Evolutionary conservation across 2,797 vertebrate species (phyloP), one percentile per base, ranked within the genome.

Genomic region (Anomalospiza imberbis): DNA sequence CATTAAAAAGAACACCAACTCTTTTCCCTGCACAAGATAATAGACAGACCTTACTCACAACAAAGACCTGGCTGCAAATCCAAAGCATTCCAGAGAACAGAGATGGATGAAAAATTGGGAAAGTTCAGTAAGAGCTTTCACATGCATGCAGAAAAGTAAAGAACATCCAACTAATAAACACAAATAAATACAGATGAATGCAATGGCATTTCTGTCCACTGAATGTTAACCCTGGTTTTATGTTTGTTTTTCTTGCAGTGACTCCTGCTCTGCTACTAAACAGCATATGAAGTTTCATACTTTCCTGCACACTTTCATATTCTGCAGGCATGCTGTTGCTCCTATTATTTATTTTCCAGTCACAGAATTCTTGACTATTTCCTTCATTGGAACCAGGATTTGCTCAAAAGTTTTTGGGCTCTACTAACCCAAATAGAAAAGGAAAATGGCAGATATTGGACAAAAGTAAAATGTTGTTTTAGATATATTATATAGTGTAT

Each of bases 11-110:
- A 48, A 17, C n/a, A 22, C 17, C 21, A 77, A 6, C 12, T 44
- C 42, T 91, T 96, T 96, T 97, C 91, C 82, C 91, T 77, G 36
- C 20, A 91, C 85, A 88, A 32, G 55, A 63, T 62, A 66, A 75
- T 34, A 63, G 85, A 66, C 24, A 83, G 60, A 85, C 81, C 40
- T 53, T 79, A 36, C 58, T 90, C 58, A 44, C 38, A 85, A 74
- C 40, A 79, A 89, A 90, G 66, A 63, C 62, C 80, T 91, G 68
- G 38, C 57, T 83, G 51, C 28, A 89, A 94, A 77, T 72, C 65
- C 47, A 58, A 55, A 68, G 68, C 78, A 53, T 90, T 93, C 66
- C 93, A 91, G 65, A 87, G 72, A 75, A 28, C 1, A 9, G 32
- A 76, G 17, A 25, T 21, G 24, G 42, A 25, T 70, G 50, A 89